phyloP scores from a whole-genome alignment of 1,140 invertebrate genomes.

The Caerostris extrusa region DNA sequence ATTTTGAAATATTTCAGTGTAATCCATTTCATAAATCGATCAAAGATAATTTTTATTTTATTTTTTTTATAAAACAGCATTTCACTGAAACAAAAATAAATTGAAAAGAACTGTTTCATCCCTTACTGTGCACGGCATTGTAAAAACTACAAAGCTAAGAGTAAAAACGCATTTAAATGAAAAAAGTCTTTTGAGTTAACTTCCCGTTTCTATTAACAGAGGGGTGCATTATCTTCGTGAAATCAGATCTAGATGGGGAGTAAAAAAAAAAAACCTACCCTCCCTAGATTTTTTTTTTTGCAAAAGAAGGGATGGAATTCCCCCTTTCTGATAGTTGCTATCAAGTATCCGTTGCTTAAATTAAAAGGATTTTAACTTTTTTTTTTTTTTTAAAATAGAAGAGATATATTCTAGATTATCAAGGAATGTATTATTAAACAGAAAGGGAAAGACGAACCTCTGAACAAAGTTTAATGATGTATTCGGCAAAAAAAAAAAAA shows the following conservation, averaged over 20 bases:
- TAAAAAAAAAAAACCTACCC: neutral
- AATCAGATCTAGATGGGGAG: neutral
- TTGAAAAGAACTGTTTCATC: no score
- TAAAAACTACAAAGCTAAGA: neutral
- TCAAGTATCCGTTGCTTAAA: slow-evolving; percentile 11
- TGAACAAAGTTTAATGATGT: neutral
- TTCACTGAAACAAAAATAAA: no score
- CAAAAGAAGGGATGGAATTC: neutral
- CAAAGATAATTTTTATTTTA: no score
- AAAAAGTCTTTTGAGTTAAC: neutral
- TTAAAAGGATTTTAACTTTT: slow-evolving; percentile 1
- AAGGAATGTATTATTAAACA: neutral
- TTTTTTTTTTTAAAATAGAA: neutral
- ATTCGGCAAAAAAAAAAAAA: neutral
- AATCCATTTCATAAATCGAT: neutral
- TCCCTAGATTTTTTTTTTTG: neutral
- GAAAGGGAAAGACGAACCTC: neutral
- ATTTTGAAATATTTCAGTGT: neutral
- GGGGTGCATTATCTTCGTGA: slow-evolving; percentile 14
- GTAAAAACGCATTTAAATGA: slow-evolving; percentile 6
- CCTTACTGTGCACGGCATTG: no score
- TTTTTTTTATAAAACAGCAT: no score
- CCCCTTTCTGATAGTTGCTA: neutral
- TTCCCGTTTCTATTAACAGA: slow-evolving; percentile 3
- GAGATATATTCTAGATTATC: neutral